phyloP scores from a whole-genome alignment of 2,797 vertebrate genomes.

The Diplodus sargus region DNA sequence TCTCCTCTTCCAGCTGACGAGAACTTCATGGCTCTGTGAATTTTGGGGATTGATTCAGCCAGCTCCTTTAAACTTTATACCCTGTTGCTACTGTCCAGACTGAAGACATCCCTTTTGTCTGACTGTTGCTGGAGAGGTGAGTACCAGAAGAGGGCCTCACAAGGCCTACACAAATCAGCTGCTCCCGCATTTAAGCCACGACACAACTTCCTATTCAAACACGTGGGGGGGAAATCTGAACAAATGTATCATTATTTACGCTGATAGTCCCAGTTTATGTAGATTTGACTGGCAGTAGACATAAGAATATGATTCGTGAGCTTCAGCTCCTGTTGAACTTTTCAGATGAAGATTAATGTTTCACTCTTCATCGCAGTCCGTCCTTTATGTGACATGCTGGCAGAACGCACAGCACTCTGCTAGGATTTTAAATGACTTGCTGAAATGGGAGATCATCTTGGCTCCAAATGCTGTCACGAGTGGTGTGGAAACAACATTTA shows the following conservation, averaged over 20 bases:
- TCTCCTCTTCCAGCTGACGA: constrained; percentile 23
- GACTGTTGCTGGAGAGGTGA: constrained; percentile 49
- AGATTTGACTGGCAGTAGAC: not conserved
- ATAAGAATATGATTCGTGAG: not conserved
- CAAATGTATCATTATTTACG: too few relatives aligned
- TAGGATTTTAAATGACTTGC: constrained; percentile 41
- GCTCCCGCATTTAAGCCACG: not conserved
- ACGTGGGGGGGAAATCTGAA: rapidly evolving
- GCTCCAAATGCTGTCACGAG: constrained; percentile 8
- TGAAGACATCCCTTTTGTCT: constrained; percentile 27
- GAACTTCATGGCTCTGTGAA: constrained; percentile 1
- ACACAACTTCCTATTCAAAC: constrained; percentile 22
- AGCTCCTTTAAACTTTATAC: constrained; percentile 3
- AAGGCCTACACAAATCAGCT: not conserved
- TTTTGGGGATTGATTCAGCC: constrained; percentile 19
- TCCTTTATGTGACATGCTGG: constrained; percentile 31
- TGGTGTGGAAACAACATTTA: constrained; percentile 21
- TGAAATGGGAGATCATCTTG: constrained; percentile 48
- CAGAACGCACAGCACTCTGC: constrained; percentile 11
- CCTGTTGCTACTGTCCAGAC: constrained; percentile 12
- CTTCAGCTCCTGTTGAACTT: constrained; percentile 1
- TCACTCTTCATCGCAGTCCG: not conserved
- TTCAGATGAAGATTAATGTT: not conserved
- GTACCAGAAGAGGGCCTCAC: constrained; percentile 32
- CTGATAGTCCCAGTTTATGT: not conserved